phyloP scores from a whole-genome alignment of 2,113 vertebrate species.

The Diadophis punctatus region DNA sequence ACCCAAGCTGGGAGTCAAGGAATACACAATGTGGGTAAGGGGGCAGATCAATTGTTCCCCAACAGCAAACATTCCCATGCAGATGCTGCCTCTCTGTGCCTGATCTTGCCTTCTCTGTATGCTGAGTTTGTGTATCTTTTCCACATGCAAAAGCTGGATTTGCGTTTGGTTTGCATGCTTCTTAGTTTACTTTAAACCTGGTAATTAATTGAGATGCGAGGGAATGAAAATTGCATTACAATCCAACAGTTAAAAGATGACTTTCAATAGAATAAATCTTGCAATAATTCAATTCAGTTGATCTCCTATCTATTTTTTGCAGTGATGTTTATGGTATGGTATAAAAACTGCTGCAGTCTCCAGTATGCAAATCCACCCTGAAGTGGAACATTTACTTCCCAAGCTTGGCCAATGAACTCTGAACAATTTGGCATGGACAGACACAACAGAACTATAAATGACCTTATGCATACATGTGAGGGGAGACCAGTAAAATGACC shows the following conservation, averaged over 20 bases:
- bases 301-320: not conserved
- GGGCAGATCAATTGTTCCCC: not conserved
- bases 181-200: not conserved
- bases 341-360: not conserved
- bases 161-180: not conserved
- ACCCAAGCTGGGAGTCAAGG: not conserved
- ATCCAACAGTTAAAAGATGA: not conserved
- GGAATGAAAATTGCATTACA: not conserved
- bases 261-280: not conserved
- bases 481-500: not conserved
- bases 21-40: not conserved
- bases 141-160: not conserved
- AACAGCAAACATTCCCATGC: not conserved
- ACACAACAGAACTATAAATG: not conserved
- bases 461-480: not conserved
- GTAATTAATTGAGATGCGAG: not conserved
- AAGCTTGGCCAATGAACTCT: not conserved
- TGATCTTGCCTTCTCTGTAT: not conserved
- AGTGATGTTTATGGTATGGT: not conserved
- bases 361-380: not conserved
- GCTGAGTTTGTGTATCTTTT: not conserved
- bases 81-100: not conserved
- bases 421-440: not conserved
- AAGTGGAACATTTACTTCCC: not conserved
- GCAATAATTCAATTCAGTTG: not conserved